Percentiles rank a stretch among this genome's conserved stretches.
phyloP scores from a whole-genome alignment of 2,888 invertebrate species.

The Drosophila pseudotakahashii region DNA sequence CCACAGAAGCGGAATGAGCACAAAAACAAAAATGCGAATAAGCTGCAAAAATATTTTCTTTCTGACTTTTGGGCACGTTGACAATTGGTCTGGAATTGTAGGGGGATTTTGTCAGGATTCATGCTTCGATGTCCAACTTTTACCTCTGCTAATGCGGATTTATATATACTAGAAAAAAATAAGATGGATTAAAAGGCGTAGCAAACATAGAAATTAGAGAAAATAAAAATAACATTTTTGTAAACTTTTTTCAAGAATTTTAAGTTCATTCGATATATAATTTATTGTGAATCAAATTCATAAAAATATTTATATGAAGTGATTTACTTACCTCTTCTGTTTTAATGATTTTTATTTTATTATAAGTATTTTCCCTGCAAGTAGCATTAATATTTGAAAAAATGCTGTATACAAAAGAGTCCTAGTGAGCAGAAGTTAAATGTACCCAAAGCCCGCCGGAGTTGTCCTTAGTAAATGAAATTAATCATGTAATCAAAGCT shows the following conservation, averaged over 20 bases:
- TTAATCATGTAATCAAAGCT: conserved; percentile 42
- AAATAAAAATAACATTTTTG: background rate
- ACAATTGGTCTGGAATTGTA: conserved; percentile 1
- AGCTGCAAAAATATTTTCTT: conserved; percentile 6
- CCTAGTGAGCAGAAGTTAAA: conserved; percentile 5
- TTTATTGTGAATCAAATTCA: too few species aligned
- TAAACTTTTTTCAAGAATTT: too few species aligned
- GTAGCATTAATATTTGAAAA: too few species aligned
- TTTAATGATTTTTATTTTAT: too few species aligned
- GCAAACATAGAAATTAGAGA: background rate
- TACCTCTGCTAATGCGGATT: background rate
- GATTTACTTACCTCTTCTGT: too few species aligned
- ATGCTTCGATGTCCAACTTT: background rate
- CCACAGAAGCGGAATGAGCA: conserved; percentile 16
- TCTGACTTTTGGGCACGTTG: conserved; percentile 3
- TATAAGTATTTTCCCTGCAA: too few species aligned
- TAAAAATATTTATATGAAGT: too few species aligned
- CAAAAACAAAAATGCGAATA: background rate
- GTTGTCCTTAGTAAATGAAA: conserved; percentile 14
- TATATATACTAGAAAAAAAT: background rate
- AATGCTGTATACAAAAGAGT: background rate
- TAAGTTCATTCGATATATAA: too few species aligned
- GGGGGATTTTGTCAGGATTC: conserved; percentile 1
- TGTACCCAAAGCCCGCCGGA: conserved; percentile 5
- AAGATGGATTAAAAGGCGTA: background rate